Conservation (phyloP, 2,113 vertebrate species). For the Gymnobelideus leadbeateri region DNA sequence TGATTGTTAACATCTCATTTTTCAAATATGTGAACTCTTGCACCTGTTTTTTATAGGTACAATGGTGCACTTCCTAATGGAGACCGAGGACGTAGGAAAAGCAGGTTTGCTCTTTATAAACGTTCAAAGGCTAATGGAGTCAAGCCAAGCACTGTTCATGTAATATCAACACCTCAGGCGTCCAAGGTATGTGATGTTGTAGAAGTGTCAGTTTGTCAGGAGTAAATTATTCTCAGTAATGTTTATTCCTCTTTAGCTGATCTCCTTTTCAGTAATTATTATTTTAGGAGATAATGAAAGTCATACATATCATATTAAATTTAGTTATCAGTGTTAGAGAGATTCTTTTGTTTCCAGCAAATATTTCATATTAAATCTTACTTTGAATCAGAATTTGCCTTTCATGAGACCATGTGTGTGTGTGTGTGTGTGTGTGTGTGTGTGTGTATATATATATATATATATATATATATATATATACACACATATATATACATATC, state of each 20-base stretch:
- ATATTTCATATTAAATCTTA: background rate
- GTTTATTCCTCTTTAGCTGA: background rate
- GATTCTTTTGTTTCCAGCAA: constrained; percentile 18
- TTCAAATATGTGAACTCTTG: constrained; percentile 16
- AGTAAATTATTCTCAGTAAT: background rate
- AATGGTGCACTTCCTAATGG: constrained; percentile 97
- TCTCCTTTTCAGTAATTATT: background rate
- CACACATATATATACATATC: too few species aligned
- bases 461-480: too few species aligned
- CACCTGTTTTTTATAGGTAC: constrained; percentile 86
- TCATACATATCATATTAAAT: background rate
- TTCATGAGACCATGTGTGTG: too few species aligned
- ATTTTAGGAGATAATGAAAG: background rate
- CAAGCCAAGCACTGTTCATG: constrained; percentile 95
- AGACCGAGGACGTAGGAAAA: constrained; percentile 96
- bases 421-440: too few species aligned
- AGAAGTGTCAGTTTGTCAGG: fast-evolving
- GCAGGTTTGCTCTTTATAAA: constrained; percentile 96
- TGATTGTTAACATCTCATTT: constrained; percentile 13
- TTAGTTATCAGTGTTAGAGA: background rate
- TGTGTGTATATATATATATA: too few species aligned
- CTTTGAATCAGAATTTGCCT: background rate
- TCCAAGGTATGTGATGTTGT: constrained; percentile 90
- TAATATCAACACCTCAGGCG: constrained; percentile 95
- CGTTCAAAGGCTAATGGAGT: constrained; percentile 95